Conservation (phyloP, 2,113 vertebrate genomes). For the Pavo muticus region DNA sequence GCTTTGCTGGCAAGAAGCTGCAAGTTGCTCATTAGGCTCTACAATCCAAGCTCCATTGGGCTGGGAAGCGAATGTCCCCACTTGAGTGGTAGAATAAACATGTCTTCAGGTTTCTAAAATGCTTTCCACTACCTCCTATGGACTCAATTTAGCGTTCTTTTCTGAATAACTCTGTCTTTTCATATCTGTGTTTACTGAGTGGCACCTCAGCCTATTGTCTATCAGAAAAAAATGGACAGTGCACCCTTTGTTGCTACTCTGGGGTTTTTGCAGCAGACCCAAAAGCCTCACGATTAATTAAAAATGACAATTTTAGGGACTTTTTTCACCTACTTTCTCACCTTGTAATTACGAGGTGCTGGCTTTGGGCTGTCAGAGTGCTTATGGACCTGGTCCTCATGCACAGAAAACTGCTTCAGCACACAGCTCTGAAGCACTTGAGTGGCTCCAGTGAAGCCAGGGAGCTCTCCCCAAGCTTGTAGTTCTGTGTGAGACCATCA, state of each 20-base stretch:
- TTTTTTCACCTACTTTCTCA: not conserved
- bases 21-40: constrained; percentile 1
- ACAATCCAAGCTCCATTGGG: constrained; percentile 25
- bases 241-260: not conserved
- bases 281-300: not conserved
- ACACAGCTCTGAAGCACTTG: not conserved
- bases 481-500: not conserved
- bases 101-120: not conserved
- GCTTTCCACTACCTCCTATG: not conserved
- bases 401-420: not conserved
- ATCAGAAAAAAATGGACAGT: not conserved
- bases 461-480: not conserved
- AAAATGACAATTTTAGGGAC: not conserved
- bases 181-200: not conserved
- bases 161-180: not conserved
- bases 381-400: not conserved
- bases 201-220: not conserved
- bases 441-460: not conserved
- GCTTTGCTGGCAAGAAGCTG: constrained; percentile 35
- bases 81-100: constrained; percentile 33
- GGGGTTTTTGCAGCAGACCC: not conserved
- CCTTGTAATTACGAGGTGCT: not conserved
- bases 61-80: constrained; percentile 13
- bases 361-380: not conserved
- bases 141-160: not conserved